These are phyloP conservation scores for Puffinus mauretanicus DNA, from an alignment of 2,113 vertebrate genomes.

Conservation along the genomic window DNA sequence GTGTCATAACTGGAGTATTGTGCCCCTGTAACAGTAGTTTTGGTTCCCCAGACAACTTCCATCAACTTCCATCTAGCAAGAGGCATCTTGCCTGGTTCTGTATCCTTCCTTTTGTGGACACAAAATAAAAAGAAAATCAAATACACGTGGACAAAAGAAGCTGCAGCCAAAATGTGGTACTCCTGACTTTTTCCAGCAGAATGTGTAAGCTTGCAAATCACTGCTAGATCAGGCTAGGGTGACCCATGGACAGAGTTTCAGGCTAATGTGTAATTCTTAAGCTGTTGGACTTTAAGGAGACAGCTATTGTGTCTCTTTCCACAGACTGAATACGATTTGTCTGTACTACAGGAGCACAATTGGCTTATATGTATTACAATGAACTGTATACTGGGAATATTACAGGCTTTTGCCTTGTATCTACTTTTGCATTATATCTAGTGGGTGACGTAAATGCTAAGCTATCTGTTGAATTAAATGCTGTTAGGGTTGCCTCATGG, in stretches of 20 bases:
- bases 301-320: neutral
- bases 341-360: neutral
- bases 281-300: neutral
- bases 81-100: neutral
- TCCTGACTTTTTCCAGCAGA: neutral
- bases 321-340: neutral
- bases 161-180: neutral
- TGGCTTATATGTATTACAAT: neutral
- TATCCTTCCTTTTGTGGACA: neutral
- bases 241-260: neutral
- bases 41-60: neutral
- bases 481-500: neutral
- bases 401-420: neutral
- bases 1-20: neutral
- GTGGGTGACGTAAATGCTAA: neutral
- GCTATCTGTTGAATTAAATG: neutral
- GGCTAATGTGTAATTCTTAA: neutral
- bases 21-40: neutral
- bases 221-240: neutral
- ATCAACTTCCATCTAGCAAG: neutral
- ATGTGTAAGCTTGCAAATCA: neutral
- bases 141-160: neutral
- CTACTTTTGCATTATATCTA: neutral
- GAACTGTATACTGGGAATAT: neutral
- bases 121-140: neutral